These are phyloP conservation scores for Xestia xanthographa DNA, from an alignment of 2,888 invertebrate genomes.

Conservation along the genomic window DNA sequence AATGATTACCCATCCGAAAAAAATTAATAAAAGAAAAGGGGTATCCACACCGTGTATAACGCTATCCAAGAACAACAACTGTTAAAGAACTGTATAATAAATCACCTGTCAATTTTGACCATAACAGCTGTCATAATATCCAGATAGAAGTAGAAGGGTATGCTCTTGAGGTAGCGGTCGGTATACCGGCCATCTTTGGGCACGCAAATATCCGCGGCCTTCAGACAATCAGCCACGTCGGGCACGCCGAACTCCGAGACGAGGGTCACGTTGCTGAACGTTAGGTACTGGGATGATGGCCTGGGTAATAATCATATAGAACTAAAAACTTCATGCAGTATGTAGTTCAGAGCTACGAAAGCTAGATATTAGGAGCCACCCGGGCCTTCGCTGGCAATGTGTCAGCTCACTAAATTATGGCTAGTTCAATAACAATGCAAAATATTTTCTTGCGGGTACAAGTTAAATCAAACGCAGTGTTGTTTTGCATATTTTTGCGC, in stretches of 20 bases:
- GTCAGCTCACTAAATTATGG: too few species aligned
- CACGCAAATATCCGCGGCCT: constrained; percentile 86
- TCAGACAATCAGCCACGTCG: constrained; percentile 80
- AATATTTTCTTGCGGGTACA: too few species aligned
- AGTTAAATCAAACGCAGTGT: too few species aligned
- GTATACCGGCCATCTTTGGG: constrained; percentile 89
- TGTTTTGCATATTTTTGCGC: too few species aligned
- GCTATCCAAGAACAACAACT: not conserved
- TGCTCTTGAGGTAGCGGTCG: constrained; percentile 89
- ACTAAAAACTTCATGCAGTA: too few species aligned
- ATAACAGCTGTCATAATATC: constrained; percentile 92
- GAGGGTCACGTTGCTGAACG: constrained; percentile 93
- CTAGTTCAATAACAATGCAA: too few species aligned
- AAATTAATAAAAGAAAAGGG: too few species aligned
- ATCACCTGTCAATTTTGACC: constrained; percentile 90
- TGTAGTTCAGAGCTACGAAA: too few species aligned
- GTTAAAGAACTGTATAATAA: not conserved
- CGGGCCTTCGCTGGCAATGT: too few species aligned
- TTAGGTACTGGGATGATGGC: constrained; percentile 85
- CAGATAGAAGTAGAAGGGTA: constrained; percentile 91
- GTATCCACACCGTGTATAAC: not conserved
- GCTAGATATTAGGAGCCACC: too few species aligned
- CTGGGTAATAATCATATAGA: constrained; percentile 66
- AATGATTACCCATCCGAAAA: too few species aligned
- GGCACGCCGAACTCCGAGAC: constrained; percentile 92